Evolutionary conservation across 2,113 vertebrate species (phyloP), one percentile per base, ranked within the genome.

Genomic region (Ramphastos sulfuratus): DNA sequence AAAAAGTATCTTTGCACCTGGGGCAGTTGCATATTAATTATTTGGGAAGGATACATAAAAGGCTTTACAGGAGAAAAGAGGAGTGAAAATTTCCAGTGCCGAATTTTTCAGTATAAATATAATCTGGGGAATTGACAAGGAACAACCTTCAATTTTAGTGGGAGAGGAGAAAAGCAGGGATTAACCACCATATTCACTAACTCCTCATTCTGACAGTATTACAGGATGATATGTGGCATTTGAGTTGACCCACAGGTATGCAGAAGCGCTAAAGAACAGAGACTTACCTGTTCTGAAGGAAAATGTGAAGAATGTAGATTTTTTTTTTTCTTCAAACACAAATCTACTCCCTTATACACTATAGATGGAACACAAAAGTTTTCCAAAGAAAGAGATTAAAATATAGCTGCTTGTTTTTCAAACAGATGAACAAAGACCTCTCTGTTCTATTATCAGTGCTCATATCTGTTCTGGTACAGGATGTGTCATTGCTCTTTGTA

Each of bases 381-480:
- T 94, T 89, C n/a, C 63, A 92, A 75, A 83, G 37, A 83, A 72
- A 85, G 14, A 83, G 61, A 63, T 91, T 72, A 86, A 95, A 91
- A 85, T 52, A 30, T 63, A 72, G 50, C 35, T 76, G 35, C 15
- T 86, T 93, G 44, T 91, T 93, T 93, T 93, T 81, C 52, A 83
- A 91, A 75, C 30, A 78, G 58, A 90, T 83, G 69, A 92, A 94
- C 87, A 96, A 96, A 95, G 70, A 76, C 70, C 16, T 84, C 44
- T 88, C 54, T 94, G 73, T 92, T 94, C 66, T 76, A 11, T 72
- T 96, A 85, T 93, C 95, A 86, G 54, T 75, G 15, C 4, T 86
- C 44, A 20, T 94, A 94, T 92, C 87, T 94, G 56, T 84, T 91
- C 85, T 88, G 76, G 90, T 94, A 96, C 90, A 94, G 73, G 70